Conservation (phyloP, 2,888 invertebrate species). For the Cheilosia vulpina region DNA sequence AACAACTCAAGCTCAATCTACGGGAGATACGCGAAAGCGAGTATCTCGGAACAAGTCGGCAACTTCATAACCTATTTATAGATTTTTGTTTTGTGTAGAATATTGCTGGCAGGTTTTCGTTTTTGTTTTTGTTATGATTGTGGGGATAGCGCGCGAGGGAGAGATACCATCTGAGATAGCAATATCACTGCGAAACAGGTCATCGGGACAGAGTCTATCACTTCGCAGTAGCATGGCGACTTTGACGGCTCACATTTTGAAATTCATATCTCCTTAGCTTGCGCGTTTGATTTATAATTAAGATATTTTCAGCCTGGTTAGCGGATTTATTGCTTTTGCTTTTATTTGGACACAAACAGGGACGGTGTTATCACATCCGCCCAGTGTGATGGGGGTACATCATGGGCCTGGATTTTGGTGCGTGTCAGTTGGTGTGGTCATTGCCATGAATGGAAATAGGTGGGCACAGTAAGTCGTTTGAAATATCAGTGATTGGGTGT, state of each 20-base stretch:
- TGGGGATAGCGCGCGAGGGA: not conserved
- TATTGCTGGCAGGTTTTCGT: not conserved
- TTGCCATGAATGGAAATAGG: constrained; percentile 4
- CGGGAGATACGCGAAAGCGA: constrained; percentile 12
- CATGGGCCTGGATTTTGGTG: constrained; percentile 13
- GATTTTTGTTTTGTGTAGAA: not conserved
- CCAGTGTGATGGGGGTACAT: not conserved
- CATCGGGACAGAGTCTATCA: not conserved
- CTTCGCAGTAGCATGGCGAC: constrained; percentile 5
- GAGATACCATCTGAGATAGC: constrained; percentile 9
- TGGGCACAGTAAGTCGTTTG: not conserved
- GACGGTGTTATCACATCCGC: constrained; percentile 43
- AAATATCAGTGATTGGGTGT: not conserved
- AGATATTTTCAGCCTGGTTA: constrained; percentile 12
- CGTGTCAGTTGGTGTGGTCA: constrained; percentile 17
- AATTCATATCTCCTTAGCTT: constrained; percentile 1
- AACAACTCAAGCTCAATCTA: constrained; percentile 6
- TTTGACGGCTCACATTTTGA: not conserved
- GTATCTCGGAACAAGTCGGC: constrained; percentile 16
- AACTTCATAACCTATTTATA: constrained; percentile 57
- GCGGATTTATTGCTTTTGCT: constrained; percentile 13
- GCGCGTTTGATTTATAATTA: constrained; percentile 22
- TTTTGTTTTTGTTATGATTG: not conserved
- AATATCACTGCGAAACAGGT: constrained; percentile 8
- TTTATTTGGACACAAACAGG: not conserved